phyloP scores from a whole-genome alignment of 1,140 invertebrate genomes.

The Ylistrum balloti region DNA sequence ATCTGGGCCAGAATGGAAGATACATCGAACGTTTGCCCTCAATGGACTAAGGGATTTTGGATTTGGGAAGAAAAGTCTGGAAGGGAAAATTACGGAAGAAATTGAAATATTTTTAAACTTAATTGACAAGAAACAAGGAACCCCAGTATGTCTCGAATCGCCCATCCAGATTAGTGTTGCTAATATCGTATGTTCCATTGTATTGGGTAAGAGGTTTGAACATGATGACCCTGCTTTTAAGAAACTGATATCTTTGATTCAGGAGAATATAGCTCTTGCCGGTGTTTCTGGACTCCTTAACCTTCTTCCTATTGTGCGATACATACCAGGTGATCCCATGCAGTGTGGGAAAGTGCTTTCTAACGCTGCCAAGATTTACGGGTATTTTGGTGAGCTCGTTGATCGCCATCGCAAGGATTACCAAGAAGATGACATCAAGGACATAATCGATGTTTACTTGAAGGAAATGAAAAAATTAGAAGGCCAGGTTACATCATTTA shows the following conservation, averaged over 20 bases:
- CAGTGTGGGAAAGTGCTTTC: constrained; percentile 49
- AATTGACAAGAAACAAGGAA: constrained; percentile 43
- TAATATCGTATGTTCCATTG: constrained; percentile 67
- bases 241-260: constrained; percentile 39
- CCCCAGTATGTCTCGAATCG: constrained; percentile 51
- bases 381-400: background rate
- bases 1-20: constrained; percentile 87
- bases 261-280: constrained; percentile 37
- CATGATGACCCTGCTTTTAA: constrained; percentile 80
- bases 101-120: constrained; percentile 42
- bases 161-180: constrained; percentile 55
- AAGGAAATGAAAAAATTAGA: constrained; percentile 22
- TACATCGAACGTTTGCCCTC: constrained; percentile 88
- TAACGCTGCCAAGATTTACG: constrained; percentile 46
- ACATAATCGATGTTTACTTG: constrained; percentile 42
- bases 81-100: constrained; percentile 85
- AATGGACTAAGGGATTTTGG: constrained; percentile 88
- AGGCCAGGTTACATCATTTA: background rate
- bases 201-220: constrained; percentile 70
- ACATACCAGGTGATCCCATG: constrained; percentile 64
- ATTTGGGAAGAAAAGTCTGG: constrained; percentile 89
- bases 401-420: constrained; percentile 3
- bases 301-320: constrained; percentile 58
- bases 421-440: background rate
- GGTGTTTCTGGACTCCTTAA: constrained; percentile 8